These are phyloP conservation scores for Torymus auratus DNA, from an alignment of 2,888 invertebrate species.

Conservation along the genomic window DNA sequence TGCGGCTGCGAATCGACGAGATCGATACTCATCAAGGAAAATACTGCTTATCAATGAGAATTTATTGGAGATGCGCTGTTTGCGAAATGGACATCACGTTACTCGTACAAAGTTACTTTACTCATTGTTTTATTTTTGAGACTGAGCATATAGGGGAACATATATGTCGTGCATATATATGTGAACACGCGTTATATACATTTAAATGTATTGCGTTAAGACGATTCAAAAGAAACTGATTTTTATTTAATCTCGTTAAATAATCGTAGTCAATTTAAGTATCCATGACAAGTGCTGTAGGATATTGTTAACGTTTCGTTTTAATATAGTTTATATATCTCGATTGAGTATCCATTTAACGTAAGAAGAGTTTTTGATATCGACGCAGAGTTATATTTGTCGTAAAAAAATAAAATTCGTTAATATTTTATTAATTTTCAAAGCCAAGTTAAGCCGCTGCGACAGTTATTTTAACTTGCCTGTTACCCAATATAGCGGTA, in stretches of 20 bases:
- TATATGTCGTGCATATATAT: conserved; percentile 22
- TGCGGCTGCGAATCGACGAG: conserved; percentile 10
- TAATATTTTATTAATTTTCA: too few species aligned
- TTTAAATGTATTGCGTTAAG: conserved; percentile 7
- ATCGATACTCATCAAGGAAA: conserved; percentile 34
- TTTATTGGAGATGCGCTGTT: conserved; percentile 30
- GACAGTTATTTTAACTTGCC: too few species aligned
- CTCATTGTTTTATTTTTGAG: conserved; percentile 53
- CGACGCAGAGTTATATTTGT: background rate
- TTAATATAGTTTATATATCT: conserved; percentile 20
- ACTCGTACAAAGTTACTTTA: conserved; percentile 32
- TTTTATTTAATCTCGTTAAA: conserved; percentile 33
- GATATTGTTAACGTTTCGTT: conserved; percentile 30
- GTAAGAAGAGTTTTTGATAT: conserved; percentile 22
- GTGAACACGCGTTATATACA: background rate
- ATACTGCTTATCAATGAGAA: conserved; percentile 11
- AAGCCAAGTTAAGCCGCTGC: too few species aligned
- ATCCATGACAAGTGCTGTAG: conserved; percentile 50
- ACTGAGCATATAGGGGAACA: conserved; percentile 52
- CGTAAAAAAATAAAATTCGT: too few species aligned
- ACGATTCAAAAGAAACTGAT: conserved; percentile 38
- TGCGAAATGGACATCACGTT: conserved; percentile 15
- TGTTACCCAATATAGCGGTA: too few species aligned
- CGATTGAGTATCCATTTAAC: conserved; percentile 9
- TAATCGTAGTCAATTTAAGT: conserved; percentile 44